Evolutionary conservation across 1,140 invertebrate species (phyloP).

Genomic region (Temnothorax nylanderi): DNA sequence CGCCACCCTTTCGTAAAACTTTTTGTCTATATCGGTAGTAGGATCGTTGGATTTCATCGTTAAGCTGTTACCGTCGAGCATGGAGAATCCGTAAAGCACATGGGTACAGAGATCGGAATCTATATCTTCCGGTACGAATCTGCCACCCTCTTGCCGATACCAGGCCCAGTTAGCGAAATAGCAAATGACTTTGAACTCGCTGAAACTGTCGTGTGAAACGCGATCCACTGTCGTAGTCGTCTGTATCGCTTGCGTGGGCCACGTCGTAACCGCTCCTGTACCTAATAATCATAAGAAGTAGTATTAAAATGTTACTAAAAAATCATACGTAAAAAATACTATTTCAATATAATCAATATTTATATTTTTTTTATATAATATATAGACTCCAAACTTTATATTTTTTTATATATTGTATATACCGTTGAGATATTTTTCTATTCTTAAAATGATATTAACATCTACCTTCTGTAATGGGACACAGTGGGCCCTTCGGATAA

Average conservation of each 20-base stretch:
- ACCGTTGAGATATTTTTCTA: conserved; percentile 39
- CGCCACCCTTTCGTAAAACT: conserved; percentile 87
- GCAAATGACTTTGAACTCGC: conserved; percentile 56
- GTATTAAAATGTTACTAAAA: background rate
- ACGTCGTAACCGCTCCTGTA: background rate
- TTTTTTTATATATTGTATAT: background rate
- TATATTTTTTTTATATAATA: too few species aligned
- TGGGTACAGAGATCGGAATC: conserved; percentile 87
- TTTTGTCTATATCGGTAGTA: conserved; percentile 88
- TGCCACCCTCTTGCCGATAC: conserved; percentile 86
- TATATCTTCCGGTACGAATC: conserved; percentile 85
- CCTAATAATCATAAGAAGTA: background rate
- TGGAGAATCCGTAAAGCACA: conserved; percentile 90
- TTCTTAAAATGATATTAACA: conserved; percentile 29
- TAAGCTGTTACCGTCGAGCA: conserved; percentile 85
- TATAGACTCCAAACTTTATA: background rate
- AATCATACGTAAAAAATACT: background rate
- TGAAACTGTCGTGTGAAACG: conserved; percentile 59
- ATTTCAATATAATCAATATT: background rate
- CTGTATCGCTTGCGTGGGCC: background rate
- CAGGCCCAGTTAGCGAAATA: conserved; percentile 90
- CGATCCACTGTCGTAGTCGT: conserved; percentile 22
- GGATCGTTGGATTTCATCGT: conserved; percentile 88
- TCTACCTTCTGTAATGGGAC: conserved; percentile 76
- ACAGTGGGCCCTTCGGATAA: conserved; percentile 50